Evolutionary conservation across 2,797 vertebrate species (phyloP).

Genomic region (Tolypeutes matacus): DNA sequence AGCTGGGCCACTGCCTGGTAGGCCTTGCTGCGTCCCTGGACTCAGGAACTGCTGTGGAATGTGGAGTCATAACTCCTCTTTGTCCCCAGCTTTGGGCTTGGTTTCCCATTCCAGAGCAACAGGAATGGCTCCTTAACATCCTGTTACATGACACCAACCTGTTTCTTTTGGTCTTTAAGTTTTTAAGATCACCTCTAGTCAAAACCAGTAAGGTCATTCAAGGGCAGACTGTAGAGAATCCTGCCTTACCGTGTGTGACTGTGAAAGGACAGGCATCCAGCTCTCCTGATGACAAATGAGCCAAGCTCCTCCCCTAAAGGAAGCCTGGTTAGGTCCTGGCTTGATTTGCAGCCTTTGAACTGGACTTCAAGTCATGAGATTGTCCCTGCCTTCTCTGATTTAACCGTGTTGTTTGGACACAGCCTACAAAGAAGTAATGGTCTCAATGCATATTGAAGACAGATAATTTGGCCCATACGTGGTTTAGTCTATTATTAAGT

Average conservation of each 20-base stretch:
- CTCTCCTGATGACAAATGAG: background rate
- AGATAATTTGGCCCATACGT: background rate
- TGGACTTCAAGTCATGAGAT: background rate
- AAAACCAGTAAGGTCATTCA: slow-evolving; percentile 20
- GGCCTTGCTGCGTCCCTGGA: background rate
- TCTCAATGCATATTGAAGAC: background rate
- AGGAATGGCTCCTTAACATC: background rate
- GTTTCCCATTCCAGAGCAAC: background rate
- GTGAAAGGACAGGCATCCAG: background rate
- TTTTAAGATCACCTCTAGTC: slow-evolving; percentile 37
- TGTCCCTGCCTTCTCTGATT: background rate
- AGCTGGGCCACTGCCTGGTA: background rate
- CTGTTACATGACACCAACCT: background rate
- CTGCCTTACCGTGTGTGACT: background rate
- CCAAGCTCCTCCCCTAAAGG: background rate
- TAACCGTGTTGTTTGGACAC: background rate
- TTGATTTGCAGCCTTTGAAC: background rate
- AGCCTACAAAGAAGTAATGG: background rate
- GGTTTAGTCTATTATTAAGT: background rate
- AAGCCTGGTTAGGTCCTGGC: background rate
- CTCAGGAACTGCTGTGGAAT: slow-evolving; percentile 6
- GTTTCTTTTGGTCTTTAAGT: background rate
- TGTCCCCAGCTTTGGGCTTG: background rate
- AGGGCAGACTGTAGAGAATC: background rate
- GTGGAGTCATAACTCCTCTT: background rate